Evolutionary conservation across 2,888 invertebrate species (phyloP).

Genomic region (Heliconius erato): DNA sequence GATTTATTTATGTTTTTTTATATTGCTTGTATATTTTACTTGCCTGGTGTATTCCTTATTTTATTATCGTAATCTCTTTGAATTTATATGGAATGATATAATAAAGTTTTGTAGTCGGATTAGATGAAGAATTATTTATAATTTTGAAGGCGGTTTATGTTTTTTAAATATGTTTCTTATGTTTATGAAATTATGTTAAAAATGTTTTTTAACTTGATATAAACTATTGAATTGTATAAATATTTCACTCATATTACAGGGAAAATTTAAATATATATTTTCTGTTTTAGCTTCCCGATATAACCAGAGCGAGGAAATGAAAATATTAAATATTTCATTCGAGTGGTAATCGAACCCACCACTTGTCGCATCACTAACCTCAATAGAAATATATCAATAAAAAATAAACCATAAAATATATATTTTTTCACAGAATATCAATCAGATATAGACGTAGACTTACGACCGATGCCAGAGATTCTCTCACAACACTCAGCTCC

Average conservation of each 20-base stretch:
- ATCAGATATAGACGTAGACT: slow-evolving; percentile 71
- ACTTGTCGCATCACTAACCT: accelerated
- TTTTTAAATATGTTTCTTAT: background rate
- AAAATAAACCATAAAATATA: background rate
- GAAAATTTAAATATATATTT: background rate
- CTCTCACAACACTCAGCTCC: slow-evolving; percentile 66
- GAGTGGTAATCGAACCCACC: background rate
- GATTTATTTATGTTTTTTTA: slow-evolving; percentile 30
- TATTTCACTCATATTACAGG: background rate
- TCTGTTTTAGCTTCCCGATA: no score
- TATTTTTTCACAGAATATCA: slow-evolving; percentile 70
- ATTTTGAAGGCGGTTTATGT: background rate
- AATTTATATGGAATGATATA: slow-evolving; percentile 12
- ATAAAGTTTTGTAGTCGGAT: slow-evolving; percentile 9
- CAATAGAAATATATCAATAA: background rate
- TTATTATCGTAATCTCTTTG: slow-evolving; percentile 8
- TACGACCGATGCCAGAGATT: slow-evolving; percentile 68
- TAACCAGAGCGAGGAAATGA: no score
- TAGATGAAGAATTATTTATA: slow-evolving; percentile 3
- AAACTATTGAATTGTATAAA: background rate
- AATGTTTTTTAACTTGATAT: background rate
- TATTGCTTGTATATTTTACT: slow-evolving; percentile 48
- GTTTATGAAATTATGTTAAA: background rate
- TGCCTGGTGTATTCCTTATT: slow-evolving; percentile 14
- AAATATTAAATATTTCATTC: no score